phyloP scores from a whole-genome alignment of 2,888 invertebrate genomes.

The Drosophila eohydei region DNA sequence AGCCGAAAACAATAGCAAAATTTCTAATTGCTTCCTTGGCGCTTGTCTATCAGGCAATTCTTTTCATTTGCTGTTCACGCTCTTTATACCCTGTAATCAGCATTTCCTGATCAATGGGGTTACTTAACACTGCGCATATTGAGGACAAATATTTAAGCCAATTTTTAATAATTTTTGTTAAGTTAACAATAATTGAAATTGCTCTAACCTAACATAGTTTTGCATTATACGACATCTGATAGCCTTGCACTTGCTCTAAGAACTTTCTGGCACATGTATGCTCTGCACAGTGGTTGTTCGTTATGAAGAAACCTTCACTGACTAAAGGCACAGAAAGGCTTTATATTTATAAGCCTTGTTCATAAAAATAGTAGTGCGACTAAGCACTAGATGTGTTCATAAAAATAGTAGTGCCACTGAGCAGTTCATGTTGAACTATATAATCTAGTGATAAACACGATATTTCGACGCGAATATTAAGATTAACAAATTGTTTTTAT shows the following conservation, averaged over 20 bases:
- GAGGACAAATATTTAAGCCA: no score
- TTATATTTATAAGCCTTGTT: no score
- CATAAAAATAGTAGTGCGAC: no score
- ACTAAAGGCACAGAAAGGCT: no score
- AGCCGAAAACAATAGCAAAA: conserved; percentile 44
- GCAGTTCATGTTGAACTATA: no score
- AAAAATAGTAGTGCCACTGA: no score
- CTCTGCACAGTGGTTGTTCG: neutral
- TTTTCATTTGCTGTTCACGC: conserved; percentile 14
- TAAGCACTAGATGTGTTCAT: no score
- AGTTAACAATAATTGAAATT: neutral
- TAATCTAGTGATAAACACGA: no score
- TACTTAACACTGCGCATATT: neutral
- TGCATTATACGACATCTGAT: neutral
- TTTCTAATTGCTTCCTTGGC: conserved; percentile 55
- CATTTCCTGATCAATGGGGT: neutral
- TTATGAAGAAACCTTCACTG: neutral
- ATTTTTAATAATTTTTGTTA: no score
- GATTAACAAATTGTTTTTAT: no score
- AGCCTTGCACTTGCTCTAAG: conserved; percentile 10
- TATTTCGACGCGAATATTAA: no score
- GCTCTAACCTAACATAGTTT: neutral
- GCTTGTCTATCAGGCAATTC: conserved; percentile 32
- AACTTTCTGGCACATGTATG: neutral
- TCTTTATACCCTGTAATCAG: conserved; percentile 23